Evolutionary conservation across 1,140 invertebrate species (phyloP), one percentile per base, ranked within the genome.

Genomic region (Drosophila aff.): DNA sequence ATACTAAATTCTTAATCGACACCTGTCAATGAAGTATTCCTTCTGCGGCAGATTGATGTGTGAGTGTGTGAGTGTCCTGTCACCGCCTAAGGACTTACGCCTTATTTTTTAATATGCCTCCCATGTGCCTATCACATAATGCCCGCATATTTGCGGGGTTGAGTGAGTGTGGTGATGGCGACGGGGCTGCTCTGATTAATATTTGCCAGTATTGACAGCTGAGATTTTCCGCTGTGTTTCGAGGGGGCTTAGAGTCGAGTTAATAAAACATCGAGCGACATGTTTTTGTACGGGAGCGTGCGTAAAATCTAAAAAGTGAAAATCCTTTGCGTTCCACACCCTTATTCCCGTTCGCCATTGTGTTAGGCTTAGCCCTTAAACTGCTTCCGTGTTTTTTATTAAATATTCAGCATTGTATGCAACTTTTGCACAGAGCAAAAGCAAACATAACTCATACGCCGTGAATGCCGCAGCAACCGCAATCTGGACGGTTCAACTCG

Each of bases 1-100:
- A 90, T 84, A 81, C 84, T 89, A 89, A 89, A 89, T 89, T 89
- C 84, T 82, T 89, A 90, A 89, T 89, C 84, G 85, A 89, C 84
- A 89, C 84, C 85, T 89, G 84, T 89, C 84, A 89, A 89, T 89
- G 71, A 81, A 81, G 78, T 49, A 74, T 57, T 72, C 33, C 71
- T 66, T 67, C 49, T 38, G 41, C 49, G 21, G 36, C 72, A 31
- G 65, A 82, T 84, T 83, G 68, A 75, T 89, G 77, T 72, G 49
- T 52, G 46, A 44, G 16, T 57, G 75, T 50, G 50, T 63, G 52
- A 23, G 44, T 44, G 31, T 64, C 28, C 61, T 72, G 69, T 59
- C 66, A 58, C 28, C 43, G 15, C 16, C 31, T 40, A 33, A 33
- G 21, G 60, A 62, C 65, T 71, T 79, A 33, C 57, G 36, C 46